Base-by-base conservation (phyloP, 2,888 invertebrate species). In the Caenorhabditis becei region DNA sequence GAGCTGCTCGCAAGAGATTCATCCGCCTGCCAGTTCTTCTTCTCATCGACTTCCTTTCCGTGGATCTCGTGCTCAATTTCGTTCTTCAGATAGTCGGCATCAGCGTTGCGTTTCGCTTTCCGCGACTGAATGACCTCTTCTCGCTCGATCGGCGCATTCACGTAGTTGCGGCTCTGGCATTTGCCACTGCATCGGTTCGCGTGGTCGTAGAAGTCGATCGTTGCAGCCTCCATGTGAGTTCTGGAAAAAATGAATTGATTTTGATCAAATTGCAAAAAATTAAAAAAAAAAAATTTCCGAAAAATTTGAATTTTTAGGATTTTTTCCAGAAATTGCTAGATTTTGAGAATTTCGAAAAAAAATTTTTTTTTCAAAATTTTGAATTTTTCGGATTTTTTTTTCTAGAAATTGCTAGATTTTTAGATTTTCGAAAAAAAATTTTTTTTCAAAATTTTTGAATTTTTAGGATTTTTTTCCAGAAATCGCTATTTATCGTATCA, bases 171-270 rank as follows among this genome's bases (percentile, higher is more conserved):
- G 20, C 91, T 90, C 61, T 91, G 89, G 84, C 92, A 92, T 65
- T 91, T 89, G 0, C 91, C 91, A 28, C 91, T 91, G 84, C 92
- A 92, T 59, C 88, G 86, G 51, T 88, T 89, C 14, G 88, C 82
- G 79, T 92, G 92, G 58, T 91, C 89, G 84, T 89, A 91, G 83
- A 92, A 92, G 71, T 91, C 91, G 47, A 92, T 83, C 18, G 88
- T 87, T n/a, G 91, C 89, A 23, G 89, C 86, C 51, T 92, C 92
- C 85, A 92, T 91, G 72, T 91, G 84, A 4, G 91, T 90, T 72
- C 92, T 91, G 81, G 20, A 85, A 62, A n/a, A n/a, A 24, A 26
- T 5, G n/a, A 54, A n/a, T n/a, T n/a, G n/a, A n/a, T n/a, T n/a
- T n/a, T n/a, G n/a, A n/a, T n/a, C n/a, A n/a, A n/a, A n/a, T n/a